Evolutionary conservation across 2,113 vertebrate genomes (phyloP), one percentile per base, ranked within the genome.

Genomic region (Anser brachyrhynchus): DNA sequence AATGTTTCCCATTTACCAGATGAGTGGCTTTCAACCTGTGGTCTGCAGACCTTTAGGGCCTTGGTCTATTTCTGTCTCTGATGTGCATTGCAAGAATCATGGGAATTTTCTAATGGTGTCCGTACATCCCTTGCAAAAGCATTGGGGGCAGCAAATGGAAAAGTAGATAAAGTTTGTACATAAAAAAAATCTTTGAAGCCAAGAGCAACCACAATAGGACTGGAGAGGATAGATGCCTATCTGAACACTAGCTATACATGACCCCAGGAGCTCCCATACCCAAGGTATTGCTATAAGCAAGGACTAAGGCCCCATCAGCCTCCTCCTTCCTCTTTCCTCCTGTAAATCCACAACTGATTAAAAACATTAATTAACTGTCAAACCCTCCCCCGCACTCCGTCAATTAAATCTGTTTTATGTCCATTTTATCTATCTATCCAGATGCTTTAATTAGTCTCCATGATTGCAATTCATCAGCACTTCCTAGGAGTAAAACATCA

Each of bases 341-440:
- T 95, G 95, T 95, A 97, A 96, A 95, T 96, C 81, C 91, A 93
- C 91, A 89, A 59, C 84, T 93, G 95, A 96, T 93, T 96, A 95
- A 96, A 96, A 96, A 94, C 79, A 91, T 96, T 96, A 96, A 97
- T 96, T 97, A 96, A 96, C 88, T 96, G 95, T 91, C 92, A 97
- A 96, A 90, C 91, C 51, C 62, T 93, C 70, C 84, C 66, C 77
- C 18, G 28, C 86, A 92, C 86, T 87, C 90, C 20, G 59, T 96
- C 90, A 94, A 92, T 95, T 96, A 96, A 96, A 94, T 96, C 93
- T 95, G 92, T 81, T 96, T 97, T 96, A 96, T 96, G 93, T 94
- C 96, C 95, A 97, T 96, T 95, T 97, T 96, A 96, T 96, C 95
- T 96, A 94, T 95, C 90, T 77, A 94, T 96, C 93, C 96, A 96